Evolutionary conservation across 2,888 invertebrate genomes (phyloP).

Genomic region (Saturnia japonica): DNA sequence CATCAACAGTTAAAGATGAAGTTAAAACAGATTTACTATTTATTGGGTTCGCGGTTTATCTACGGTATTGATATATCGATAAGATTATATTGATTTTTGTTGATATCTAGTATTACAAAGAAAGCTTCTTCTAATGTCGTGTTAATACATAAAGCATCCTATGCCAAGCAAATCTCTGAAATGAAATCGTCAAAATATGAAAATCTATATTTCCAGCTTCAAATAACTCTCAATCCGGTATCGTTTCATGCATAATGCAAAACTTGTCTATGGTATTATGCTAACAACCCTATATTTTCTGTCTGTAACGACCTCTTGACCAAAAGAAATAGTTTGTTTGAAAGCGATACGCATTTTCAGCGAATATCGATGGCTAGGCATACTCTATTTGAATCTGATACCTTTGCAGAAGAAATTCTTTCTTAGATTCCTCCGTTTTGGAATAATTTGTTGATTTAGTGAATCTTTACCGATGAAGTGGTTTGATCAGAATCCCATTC

Average conservation of each 20-base stretch:
- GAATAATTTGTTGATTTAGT: not conserved
- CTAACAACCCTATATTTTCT: constrained; percentile 33
- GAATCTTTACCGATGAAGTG: not conserved
- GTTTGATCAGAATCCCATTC: not conserved
- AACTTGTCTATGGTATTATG: constrained; percentile 30
- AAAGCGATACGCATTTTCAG: constrained; percentile 14
- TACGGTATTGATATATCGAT: not conserved
- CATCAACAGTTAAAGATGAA: not conserved
- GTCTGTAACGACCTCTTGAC: constrained; percentile 32
- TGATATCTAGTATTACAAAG: not conserved
- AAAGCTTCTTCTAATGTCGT: not conserved
- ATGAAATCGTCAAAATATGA: not conserved
- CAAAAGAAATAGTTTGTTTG: constrained; percentile 24
- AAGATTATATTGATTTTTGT: not conserved
- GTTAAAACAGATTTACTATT: not conserved
- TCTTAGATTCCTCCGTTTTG: not conserved
- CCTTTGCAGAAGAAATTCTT: not conserved
- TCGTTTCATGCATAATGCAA: constrained; percentile 32
- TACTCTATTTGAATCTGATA: not conserved
- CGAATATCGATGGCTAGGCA: constrained; percentile 8
- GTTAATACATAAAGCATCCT: not conserved
- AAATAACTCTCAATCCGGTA: constrained; percentile 2
- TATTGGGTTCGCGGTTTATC: not conserved
- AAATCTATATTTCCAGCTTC: constrained; percentile 1
- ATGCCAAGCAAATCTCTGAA: not conserved